A percentile compares a stretch with the other conserved stretches of the same genome.
phyloP scores from a whole-genome alignment of 2,113 vertebrate genomes.

The Crotalus helleri region DNA sequence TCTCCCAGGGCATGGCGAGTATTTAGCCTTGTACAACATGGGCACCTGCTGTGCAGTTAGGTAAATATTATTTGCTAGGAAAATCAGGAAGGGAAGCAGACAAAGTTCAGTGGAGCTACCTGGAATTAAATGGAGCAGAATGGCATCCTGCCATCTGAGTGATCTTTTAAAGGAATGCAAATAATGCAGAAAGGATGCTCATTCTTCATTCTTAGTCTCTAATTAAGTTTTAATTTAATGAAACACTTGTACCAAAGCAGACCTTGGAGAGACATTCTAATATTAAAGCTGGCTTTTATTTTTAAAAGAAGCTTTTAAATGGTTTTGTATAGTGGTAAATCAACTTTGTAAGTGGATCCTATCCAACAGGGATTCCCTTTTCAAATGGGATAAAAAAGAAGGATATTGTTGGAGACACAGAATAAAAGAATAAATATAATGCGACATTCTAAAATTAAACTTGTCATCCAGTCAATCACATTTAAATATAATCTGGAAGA shows the following conservation, averaged over 20 bases:
- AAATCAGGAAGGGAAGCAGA: conserved; percentile 3
- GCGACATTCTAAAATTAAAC: conserved; percentile 16
- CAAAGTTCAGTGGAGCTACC: conserved; percentile 15
- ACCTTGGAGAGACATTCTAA: conserved; percentile 53
- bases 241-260: conserved; percentile 54
- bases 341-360: conserved; percentile 35
- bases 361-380: neutral
- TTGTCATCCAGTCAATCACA: conserved; percentile 28
- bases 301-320: conserved; percentile 38
- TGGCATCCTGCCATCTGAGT: conserved; percentile 45
- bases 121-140: conserved; percentile 39
- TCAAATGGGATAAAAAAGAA: neutral
- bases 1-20: conserved; percentile 51
- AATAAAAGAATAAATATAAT: conserved; percentile 22
- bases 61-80: neutral
- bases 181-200: conserved; percentile 49
- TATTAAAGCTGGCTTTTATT: conserved; percentile 50
- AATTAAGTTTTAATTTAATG: conserved; percentile 66
- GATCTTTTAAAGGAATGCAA: conserved; percentile 52
- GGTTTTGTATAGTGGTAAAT: conserved; percentile 52
- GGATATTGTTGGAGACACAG: conserved; percentile 16
- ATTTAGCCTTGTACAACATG: conserved; percentile 44
- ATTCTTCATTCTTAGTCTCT: conserved; percentile 56
- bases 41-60: conserved; percentile 43
- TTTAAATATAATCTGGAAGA: neutral